These are phyloP conservation scores for Porites lobata DNA, from an alignment of 92 coral and sea anemone genomes.

Conservation along the genomic window DNA sequence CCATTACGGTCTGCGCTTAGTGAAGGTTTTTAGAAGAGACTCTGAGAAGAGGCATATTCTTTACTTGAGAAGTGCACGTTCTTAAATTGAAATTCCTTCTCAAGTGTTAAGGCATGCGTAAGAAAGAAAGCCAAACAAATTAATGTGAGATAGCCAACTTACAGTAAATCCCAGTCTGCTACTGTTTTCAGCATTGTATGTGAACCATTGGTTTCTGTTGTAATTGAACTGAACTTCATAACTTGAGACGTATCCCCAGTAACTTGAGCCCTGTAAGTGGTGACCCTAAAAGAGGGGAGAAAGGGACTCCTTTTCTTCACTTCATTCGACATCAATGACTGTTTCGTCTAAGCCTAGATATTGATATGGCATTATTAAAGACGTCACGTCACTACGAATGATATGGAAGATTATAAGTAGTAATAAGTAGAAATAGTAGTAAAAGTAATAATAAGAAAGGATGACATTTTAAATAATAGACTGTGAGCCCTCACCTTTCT, in stretches of 20 bases:
- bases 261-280: constrained; percentile 25
- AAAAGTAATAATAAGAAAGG: no score
- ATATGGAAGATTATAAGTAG: no score
- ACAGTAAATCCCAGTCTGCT: constrained; percentile 72
- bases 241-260: constrained; percentile 67
- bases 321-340: background rate
- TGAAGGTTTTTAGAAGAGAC: no score
- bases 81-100: no score
- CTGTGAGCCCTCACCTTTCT: no score
- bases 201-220: constrained; percentile 71
- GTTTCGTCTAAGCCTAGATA: background rate
- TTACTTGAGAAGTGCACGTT: no score
- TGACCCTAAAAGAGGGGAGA: constrained; percentile 35
- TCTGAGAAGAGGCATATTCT: no score
- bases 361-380: no score
- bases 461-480: no score
- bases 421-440: no score
- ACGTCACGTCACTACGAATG: no score
- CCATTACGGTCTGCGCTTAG: no score
- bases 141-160: background rate
- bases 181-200: constrained; percentile 59
- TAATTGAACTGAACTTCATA: constrained; percentile 80
- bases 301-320: background rate
- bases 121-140: background rate
- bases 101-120: background rate